These are phyloP conservation scores for Steinernema hermaphroditum DNA, from an alignment of 2,888 invertebrate species.

Conservation along the genomic window DNA sequence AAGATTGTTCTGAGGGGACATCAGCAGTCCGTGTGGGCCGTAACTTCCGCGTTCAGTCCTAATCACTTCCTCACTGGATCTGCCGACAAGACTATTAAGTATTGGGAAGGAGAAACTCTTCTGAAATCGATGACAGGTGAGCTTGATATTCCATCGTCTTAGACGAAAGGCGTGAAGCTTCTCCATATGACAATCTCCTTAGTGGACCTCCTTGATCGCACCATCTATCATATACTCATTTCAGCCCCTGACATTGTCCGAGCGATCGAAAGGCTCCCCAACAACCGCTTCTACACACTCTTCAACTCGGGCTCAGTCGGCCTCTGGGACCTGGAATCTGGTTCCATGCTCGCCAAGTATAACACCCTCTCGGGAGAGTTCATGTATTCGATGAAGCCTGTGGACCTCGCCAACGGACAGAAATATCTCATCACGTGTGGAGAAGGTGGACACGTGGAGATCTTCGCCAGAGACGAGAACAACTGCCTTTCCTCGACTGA, in stretches of 20 bases:
- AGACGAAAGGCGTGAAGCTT: no score
- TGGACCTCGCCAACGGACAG: constrained; percentile 27
- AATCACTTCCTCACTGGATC: constrained; percentile 78
- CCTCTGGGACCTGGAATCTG: constrained; percentile 79
- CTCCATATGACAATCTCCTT: no score
- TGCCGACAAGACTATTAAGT: constrained; percentile 85
- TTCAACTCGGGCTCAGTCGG: not conserved
- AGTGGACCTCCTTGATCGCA: not conserved
- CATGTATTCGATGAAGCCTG: constrained; percentile 46
- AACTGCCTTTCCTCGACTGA: constrained; percentile 28
- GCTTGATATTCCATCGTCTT: no score
- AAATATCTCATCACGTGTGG: constrained; percentile 50
- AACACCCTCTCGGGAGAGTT: constrained; percentile 50
- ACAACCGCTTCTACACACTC: not conserved
- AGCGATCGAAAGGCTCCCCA: not conserved
- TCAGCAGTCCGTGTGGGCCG: constrained; percentile 82
- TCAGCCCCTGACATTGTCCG: not conserved
- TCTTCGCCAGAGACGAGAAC: constrained; percentile 45
- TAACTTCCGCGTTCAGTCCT: constrained; percentile 60
- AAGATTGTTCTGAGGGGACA: constrained; percentile 71
- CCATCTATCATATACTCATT: constrained; percentile 6
- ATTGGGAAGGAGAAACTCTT: constrained; percentile 79
- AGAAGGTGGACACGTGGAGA: constrained; percentile 56
- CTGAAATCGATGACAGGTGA: constrained; percentile 75
- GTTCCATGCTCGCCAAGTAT: constrained; percentile 75